Conservation (phyloP, 2,888 invertebrate genomes). For the Gymnocheta viridis region DNA sequence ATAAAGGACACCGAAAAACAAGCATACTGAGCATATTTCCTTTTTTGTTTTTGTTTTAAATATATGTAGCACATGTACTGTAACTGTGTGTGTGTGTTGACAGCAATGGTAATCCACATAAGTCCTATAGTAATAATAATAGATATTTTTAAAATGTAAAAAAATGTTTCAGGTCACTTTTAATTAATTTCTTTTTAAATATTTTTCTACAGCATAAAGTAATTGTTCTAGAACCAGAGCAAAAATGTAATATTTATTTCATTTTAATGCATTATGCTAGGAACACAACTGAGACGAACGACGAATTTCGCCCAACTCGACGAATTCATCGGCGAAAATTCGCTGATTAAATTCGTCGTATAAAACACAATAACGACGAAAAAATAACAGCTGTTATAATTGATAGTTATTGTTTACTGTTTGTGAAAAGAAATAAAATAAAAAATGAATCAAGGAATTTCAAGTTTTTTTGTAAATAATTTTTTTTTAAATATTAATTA, state of each 20-base stretch:
- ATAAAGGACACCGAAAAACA: conserved; percentile 17
- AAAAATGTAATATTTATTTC: background rate
- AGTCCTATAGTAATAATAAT: conserved; percentile 21
- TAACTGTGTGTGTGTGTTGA: conserved; percentile 2
- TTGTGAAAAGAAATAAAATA: too few relatives aligned
- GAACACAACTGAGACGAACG: too few relatives aligned
- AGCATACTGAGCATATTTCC: background rate
- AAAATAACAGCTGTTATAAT: too few relatives aligned
- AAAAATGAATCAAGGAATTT: too few relatives aligned
- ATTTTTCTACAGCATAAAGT: background rate
- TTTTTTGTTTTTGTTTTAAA: background rate
- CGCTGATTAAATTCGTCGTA: too few relatives aligned
- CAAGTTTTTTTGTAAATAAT: too few relatives aligned
- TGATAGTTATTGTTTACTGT: too few relatives aligned
- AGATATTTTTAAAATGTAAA: background rate
- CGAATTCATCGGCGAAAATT: too few relatives aligned
- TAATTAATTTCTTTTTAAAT: background rate
- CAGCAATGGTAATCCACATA: conserved; percentile 31
- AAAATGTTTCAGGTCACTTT: background rate
- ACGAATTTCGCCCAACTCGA: too few relatives aligned
- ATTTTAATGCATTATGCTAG: too few relatives aligned
- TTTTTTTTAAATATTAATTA: too few relatives aligned
- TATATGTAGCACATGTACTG: background rate
- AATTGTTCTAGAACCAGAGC: background rate
- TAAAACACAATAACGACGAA: too few relatives aligned